phyloP scores from a whole-genome alignment of 2,797 vertebrate species.

The Tachyglossus aculeatus region DNA sequence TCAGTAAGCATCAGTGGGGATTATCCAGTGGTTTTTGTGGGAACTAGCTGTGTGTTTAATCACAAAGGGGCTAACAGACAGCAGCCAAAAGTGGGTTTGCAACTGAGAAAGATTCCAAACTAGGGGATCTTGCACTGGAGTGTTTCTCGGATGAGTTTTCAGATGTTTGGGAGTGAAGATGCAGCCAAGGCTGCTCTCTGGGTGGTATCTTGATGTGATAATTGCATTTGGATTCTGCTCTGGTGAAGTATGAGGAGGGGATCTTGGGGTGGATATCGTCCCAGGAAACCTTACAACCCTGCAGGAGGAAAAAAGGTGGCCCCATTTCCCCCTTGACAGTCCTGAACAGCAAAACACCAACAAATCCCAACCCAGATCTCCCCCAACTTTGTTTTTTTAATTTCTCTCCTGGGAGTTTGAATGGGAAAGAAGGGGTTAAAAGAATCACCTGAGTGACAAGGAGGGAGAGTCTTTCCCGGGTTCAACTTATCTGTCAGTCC shows the following conservation, averaged over 20 bases:
- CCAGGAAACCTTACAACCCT: background rate
- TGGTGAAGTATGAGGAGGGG: background rate
- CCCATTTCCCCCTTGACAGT: background rate
- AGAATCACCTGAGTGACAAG: rapidly evolving
- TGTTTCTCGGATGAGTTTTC: constrained; percentile 13
- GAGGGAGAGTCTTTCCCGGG: background rate
- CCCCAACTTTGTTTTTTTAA: constrained; percentile 23
- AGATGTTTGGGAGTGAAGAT: background rate
- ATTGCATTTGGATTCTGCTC: constrained; percentile 29
- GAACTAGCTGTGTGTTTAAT: too few species aligned
- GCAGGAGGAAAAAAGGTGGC: constrained; percentile 3
- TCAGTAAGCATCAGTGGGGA: too few species aligned
- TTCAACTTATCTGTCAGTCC: rapidly evolving
- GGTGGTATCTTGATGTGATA: constrained; percentile 48
- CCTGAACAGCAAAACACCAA: background rate
- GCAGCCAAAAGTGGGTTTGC: too few species aligned
- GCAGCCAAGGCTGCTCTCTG: background rate
- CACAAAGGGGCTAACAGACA: too few species aligned
- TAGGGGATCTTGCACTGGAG: background rate
- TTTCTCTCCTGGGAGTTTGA: background rate
- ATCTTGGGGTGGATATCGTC: background rate
- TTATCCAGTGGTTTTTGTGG: too few species aligned
- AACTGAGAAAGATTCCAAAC: too few species aligned
- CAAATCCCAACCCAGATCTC: background rate
- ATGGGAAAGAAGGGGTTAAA: background rate